Evolutionary conservation across 2,888 invertebrate species (phyloP).

Genomic region (Pharmacophagus antenor): DNA sequence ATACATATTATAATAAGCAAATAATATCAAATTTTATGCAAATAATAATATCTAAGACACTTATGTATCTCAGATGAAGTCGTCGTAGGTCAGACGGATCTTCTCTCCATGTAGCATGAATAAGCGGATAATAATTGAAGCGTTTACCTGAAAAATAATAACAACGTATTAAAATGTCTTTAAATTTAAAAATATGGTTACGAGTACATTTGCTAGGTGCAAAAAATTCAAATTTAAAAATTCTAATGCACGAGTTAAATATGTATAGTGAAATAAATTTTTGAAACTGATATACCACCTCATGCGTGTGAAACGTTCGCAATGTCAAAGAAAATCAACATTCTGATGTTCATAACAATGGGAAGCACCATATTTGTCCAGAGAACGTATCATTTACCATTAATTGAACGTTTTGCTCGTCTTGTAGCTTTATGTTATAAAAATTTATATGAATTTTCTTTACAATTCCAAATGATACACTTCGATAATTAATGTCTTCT

Average conservation of each 20-base stretch:
- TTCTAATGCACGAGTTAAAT: neutral
- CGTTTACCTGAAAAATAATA: neutral
- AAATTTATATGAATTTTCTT: neutral
- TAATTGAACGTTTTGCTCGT: neutral
- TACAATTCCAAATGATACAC: no score
- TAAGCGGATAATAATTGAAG: neutral
- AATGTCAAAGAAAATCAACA: neutral
- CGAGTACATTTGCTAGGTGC: neutral
- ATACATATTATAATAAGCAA: neutral
- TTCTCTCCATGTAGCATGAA: neutral
- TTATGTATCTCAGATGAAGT: neutral
- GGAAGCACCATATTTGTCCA: neutral
- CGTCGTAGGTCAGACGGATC: neutral
- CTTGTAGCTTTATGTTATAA: neutral
- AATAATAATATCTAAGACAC: no score
- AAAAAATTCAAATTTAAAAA: neutral
- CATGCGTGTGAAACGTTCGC: neutral
- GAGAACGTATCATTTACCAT: neutral
- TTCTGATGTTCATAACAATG: no score
- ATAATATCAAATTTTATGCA: no score
- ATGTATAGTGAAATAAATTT: no score
- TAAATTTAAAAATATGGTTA: no score
- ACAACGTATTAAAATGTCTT: neutral
- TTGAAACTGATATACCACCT: neutral
- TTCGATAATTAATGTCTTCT: no score